Conservation (phyloP, 2,888 invertebrate species). For the Anodontia alba region DNA sequence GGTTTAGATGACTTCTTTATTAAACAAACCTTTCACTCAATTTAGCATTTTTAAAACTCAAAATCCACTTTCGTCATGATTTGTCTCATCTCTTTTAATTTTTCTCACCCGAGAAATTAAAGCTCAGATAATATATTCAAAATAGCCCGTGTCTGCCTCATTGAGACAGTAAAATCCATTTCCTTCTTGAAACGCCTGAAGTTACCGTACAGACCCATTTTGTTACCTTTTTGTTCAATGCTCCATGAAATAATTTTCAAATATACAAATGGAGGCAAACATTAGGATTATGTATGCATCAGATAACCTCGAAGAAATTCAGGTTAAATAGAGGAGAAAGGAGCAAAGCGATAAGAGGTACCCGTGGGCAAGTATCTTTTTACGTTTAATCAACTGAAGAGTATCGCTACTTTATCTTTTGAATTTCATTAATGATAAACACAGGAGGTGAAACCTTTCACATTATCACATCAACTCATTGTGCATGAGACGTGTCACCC, state of each 20-base stretch:
- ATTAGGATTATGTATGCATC: constrained; percentile 5
- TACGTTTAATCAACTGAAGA: constrained; percentile 15
- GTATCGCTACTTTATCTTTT: neutral
- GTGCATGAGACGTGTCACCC: constrained; percentile 4
- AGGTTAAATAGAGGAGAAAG: neutral
- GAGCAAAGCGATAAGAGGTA: constrained; percentile 4
- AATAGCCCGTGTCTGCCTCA: no score
- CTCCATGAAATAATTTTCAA: neutral
- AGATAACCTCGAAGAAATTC: neutral
- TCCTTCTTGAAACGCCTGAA: neutral
- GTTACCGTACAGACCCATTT: constrained; percentile 14
- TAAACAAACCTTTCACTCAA: constrained; percentile 12
- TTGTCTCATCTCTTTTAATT: constrained; percentile 1
- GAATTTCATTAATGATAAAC: neutral
- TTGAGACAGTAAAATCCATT: neutral
- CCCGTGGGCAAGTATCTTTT: constrained; percentile 15
- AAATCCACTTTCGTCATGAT: neutral
- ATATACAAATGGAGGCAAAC: constrained; percentile 10
- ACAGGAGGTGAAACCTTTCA: constrained; percentile 3
- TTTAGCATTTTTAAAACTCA: neutral
- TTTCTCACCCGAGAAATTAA: constrained; percentile 6
- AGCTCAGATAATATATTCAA: neutral
- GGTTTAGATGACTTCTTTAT: neutral
- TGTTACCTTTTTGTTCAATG: constrained; percentile 8
- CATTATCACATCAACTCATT: neutral